Conservation (phyloP, 2,113 vertebrate species). For the Tenrec ecaudatus region DNA sequence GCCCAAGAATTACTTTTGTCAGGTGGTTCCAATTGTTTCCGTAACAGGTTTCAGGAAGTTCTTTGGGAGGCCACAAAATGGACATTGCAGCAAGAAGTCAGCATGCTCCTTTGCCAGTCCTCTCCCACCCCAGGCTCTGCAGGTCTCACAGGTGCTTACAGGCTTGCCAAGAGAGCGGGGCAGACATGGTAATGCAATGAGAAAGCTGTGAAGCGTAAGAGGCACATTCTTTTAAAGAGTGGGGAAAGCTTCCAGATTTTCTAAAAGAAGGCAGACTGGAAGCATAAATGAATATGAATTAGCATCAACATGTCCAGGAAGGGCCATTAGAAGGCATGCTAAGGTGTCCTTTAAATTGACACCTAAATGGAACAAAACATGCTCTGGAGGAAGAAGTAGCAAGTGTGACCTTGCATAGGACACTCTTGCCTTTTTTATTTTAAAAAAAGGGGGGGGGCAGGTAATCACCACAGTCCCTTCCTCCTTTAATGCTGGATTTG, state of each 20-base stretch:
- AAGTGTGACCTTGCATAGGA: neutral
- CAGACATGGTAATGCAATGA: slow-evolving; percentile 28
- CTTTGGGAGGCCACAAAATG: neutral
- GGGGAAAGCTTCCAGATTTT: neutral
- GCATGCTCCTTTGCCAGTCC: neutral
- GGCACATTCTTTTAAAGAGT: slow-evolving; percentile 60
- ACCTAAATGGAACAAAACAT: neutral
- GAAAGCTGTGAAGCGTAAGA: slow-evolving; percentile 59
- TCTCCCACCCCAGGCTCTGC: neutral
- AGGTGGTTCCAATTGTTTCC: neutral
- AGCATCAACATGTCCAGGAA: neutral
- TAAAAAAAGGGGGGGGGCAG: neutral
- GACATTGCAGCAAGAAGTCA: neutral
- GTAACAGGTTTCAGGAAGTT: slow-evolving; percentile 2
- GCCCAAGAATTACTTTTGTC: neutral
- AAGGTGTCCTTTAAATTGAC: neutral
- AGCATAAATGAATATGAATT: slow-evolving; percentile 58
- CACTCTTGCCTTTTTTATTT: neutral
- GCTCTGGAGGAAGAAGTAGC: neutral
- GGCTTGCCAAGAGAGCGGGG: slow-evolving; percentile 5
- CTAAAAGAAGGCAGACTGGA: neutral
- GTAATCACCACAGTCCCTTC: too few species aligned
- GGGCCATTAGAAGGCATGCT: neutral
- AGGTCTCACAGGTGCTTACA: neutral
- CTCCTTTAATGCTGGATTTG: neutral